Evolutionary conservation across 2,888 invertebrate species (phyloP), one percentile per base, ranked within the genome.

Genomic region (Aphidoletes aphidimyza): DNA sequence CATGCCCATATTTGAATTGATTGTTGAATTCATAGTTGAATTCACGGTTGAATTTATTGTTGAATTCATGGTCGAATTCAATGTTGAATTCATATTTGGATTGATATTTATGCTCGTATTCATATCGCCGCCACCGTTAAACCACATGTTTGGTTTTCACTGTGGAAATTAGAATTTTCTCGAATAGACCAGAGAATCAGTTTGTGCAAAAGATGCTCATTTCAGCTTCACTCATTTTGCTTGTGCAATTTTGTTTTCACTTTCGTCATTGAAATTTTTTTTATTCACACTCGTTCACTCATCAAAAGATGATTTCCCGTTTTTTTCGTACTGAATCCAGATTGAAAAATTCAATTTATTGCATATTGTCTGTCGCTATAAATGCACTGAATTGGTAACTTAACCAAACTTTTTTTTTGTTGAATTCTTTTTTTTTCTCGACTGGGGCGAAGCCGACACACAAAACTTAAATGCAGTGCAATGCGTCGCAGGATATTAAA

Each of bases 391-490:
- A n/a, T n/a, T n/a, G 6, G 47, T 54, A 54, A 54, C 81, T 37
- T 81, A 81, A 81, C 81, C 81, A 81, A 36, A 81, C 81, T 81
- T 81, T 81, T 81, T 37, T n/a, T 69, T 17, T 26, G 34, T 34
- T 11, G 37, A 36, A 37, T 34, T 69, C 6, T 26, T 30, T 59
- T 26, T 26, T 22, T 69, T 34, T 69, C 14, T 69, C 34, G 78
- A 19, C 22, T 54, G n/a, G 54, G 54, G 54, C 54, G 54, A 54
- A 54, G 54, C 54, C 54, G 22, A 22, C 54, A 47, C n/a, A n/a
- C 59, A 30, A 59, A 59, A 9, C 26, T 59, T 17, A 59, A 59
- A 26, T 69, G 36, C 8, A 69, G 69, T 69, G 30, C 42, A 6
- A 42, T 9, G 8, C 42, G 42, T 42, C n/a, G n/a, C n/a, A n/a